A percentile compares a stretch with the other conserved stretches of the same genome.
Evolutionary conservation across 2,113 vertebrate species (phyloP).

Genomic region (Merops nubicus): DNA sequence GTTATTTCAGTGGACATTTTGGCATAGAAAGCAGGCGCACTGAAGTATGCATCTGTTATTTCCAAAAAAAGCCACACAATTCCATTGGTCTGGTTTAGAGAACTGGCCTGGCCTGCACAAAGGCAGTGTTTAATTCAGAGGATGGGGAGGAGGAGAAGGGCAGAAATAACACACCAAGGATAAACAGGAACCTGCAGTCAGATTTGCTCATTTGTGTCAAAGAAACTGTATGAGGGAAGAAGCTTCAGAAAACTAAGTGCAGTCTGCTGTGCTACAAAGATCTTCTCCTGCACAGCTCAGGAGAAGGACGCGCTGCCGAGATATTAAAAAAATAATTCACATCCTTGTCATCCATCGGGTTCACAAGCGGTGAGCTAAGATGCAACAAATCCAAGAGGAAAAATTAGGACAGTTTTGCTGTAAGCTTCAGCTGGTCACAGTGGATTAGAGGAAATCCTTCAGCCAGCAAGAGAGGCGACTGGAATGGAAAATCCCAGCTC

Average conservation of each 20-base stretch:
- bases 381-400: not conserved
- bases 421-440: constrained; percentile 41
- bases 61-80: not conserved
- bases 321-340: constrained; percentile 9
- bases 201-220: not conserved
- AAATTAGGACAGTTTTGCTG: not conserved
- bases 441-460: constrained; percentile 45
- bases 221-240: not conserved
- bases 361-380: not conserved
- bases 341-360: constrained; percentile 28
- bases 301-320: not conserved
- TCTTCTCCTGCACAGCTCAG: not conserved
- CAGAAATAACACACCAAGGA: not conserved
- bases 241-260: not conserved
- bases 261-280: not conserved
- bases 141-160: not conserved
- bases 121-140: not conserved
- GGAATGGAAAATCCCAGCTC: not conserved
- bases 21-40: not conserved
- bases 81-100: not conserved
- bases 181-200: not conserved
- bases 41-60: not conserved
- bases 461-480: constrained; percentile 30
- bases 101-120: not conserved
- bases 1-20: not conserved